Base-by-base conservation (phyloP, 1,140 invertebrate genomes). In the Drepana arcuata region DNA sequence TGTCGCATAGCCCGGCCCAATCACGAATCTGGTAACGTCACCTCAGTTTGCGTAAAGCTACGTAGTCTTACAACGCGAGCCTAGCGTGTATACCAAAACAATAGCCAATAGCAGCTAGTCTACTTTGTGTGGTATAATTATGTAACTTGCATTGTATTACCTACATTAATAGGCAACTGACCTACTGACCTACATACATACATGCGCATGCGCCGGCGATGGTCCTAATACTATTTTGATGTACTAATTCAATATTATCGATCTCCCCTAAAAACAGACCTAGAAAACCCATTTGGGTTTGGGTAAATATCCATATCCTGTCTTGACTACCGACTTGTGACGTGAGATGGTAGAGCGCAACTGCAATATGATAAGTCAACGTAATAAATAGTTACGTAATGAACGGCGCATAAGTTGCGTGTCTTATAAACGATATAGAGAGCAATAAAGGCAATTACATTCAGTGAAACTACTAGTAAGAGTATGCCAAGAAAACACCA, bases 381-480 rank as follows among this genome's bases (percentile, higher is more conserved):
- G 32, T 34, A 41, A 33, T 10, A 26, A 34, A 31, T 30, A 33
- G 21, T 33, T n/a, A n/a, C n/a, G n/a, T n/a, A n/a, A n/a, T n/a
- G n/a, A n/a, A n/a, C n/a, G 37, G 7, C 6, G 34, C 14, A 40
- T 39, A 35, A 37, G 23, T 59, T 45, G 55, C 58, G 49, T 64
- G 65, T 50, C 46, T 29, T 30, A 14, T 30, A 35, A 24, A 37
- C 29, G 34, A 54, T 39, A 63, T 52, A 49, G 37, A 37, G 21
- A 48, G 9, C 34, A 59, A 48, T 54, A 47, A 48, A 52, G 39
- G 41, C 53, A 54, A 56, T 46, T 55, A 56, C 43, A 45, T 48
- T 53, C 41, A 39, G 44, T 59, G 40, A 59, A 63, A 56, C 45
- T 47, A 34, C 47, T 50, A 56, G 49, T 59, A 61, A 61, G 61